These are phyloP conservation scores for Condylostylus longicornis DNA, from an alignment of 1,140 invertebrate species.

Conservation along the genomic window DNA sequence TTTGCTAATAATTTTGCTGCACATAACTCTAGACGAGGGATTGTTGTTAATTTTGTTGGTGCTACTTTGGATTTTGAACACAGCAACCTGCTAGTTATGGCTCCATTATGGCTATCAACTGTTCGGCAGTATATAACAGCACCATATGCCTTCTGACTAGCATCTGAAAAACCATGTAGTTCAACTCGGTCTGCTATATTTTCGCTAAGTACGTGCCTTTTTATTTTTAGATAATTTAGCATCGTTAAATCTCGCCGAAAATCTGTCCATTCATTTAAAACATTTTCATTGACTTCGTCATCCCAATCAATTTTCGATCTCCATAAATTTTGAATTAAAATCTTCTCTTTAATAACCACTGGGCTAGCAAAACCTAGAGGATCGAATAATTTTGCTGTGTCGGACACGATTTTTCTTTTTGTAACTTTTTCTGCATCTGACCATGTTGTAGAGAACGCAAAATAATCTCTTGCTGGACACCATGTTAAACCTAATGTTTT, in stretches of 20 bases:
- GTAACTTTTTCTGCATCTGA: neutral
- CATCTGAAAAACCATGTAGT: neutral
- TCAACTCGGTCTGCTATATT: neutral
- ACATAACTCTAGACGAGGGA: neutral
- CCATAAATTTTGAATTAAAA: constrained; percentile 30
- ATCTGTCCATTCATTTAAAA: constrained; percentile 10
- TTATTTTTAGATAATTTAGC: constrained; percentile 8
- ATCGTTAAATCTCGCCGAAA: constrained; percentile 9
- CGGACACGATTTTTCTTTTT: constrained; percentile 21
- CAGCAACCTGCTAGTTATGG: neutral
- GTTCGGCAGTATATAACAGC: neutral
- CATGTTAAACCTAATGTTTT: constrained; percentile 21
- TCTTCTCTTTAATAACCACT: constrained; percentile 22
- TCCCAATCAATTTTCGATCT: constrained; percentile 23
- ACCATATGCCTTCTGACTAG: neutral
- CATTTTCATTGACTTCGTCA: constrained; percentile 7
- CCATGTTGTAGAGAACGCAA: constrained; percentile 5
- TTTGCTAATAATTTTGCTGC: neutral
- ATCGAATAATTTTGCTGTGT: constrained; percentile 24
- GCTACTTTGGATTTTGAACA: neutral
- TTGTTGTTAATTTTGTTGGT: neutral
- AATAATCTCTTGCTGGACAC: constrained; percentile 14
- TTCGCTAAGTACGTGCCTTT: neutral
- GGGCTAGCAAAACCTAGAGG: constrained; percentile 28
- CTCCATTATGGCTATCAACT: neutral